Evolutionary conservation across 2,113 vertebrate species (phyloP), one percentile per base, ranked within the genome.

Genomic region (Chloebia gouldiae): DNA sequence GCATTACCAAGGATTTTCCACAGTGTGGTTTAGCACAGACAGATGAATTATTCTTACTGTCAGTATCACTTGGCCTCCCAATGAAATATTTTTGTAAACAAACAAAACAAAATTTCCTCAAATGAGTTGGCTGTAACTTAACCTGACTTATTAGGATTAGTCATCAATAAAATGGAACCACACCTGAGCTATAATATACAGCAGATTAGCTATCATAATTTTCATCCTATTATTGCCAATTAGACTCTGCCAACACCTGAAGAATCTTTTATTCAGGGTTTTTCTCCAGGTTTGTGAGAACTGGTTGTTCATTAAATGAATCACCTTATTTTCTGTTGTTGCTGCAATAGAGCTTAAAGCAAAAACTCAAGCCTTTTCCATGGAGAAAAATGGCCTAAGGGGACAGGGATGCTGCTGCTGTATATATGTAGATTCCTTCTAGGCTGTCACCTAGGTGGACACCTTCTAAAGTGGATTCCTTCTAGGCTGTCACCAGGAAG

Each of bases 1-100:
- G 76, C 92, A 88, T 95, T 90, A 95, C 79, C 44, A 68, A 90
- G 72, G 76, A 95, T 96, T 97, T 97, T 92, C 88, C 88, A 86
- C 33, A 2, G 14, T 77, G 76, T 81, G 69, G 64, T 92, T 96
- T 93, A 83, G 80, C 53, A 75, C 49, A 96, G 86, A 75, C 71
- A 42, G 64, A 90, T 81, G 80, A 90, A 86, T 92, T 95, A 59
- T 82, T 90, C 50, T 71, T 87, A 30, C 70, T 90, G 72, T 72
- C 92, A 81, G 71, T 75, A 81, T 88, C 88, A 42, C 86, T 97
- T 21, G 54, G 66, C 37, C 27, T 59, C 45, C 81, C 80, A 71
- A 24, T 86, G 86, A 92, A 86, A 79, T 88, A 31, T 88, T 95
- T 92, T 95, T 78, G 57, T 89, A 81, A 96, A 82, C 72, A 95